Conservation (phyloP, 1,140 invertebrate species). For the Bombus sylvicola region DNA sequence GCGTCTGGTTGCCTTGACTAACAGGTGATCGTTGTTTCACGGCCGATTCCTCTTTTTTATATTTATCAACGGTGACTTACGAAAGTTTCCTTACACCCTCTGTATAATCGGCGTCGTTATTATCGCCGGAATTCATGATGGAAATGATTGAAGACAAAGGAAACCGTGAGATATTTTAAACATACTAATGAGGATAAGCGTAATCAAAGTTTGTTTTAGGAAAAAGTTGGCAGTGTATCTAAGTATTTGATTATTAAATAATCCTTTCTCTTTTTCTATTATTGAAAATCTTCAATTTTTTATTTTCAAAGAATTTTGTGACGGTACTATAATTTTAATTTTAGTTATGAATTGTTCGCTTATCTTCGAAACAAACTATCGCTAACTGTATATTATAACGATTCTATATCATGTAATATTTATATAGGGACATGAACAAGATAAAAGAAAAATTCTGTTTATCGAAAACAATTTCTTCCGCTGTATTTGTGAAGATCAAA, state of each 20-base stretch:
- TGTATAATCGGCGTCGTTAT: background rate
- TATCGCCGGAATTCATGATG: background rate
- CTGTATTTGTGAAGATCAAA: background rate
- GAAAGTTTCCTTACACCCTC: background rate
- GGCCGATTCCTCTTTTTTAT: background rate
- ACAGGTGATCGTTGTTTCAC: conserved; percentile 28
- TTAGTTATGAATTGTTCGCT: too few relatives aligned
- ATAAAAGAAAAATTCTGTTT: background rate
- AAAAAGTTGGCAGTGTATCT: too few relatives aligned
- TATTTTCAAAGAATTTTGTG: background rate
- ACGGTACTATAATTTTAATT: too few relatives aligned
- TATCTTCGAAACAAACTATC: background rate
- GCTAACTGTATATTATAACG: background rate
- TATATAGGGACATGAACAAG: background rate
- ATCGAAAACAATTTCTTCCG: background rate
- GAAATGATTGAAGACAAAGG: too few relatives aligned
- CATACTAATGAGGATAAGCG: too few relatives aligned
- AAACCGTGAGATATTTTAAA: too few relatives aligned
- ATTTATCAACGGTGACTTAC: background rate
- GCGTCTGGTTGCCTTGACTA: conserved; percentile 12
- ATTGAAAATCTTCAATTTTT: background rate
- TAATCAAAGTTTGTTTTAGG: too few relatives aligned
- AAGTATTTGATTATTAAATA: background rate
- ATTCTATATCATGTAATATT: background rate
- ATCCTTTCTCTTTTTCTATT: background rate